Conservation (phyloP, 1,140 invertebrate genomes). For the Bombyx mori region ASM3026992v2 NC_085125.1:8992501-8993000, state of each 20-base stretch:
- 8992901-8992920: too few species aligned
- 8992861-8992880: background rate
- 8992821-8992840: slow-evolving; percentile 1
- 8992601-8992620: background rate
- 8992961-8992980: too few species aligned
- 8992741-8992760: slow-evolving; percentile 47
- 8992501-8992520: too few species aligned
- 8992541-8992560: too few species aligned
- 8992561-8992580: too few species aligned
- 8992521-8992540: too few species aligned
- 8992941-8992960: background rate
- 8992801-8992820: slow-evolving; percentile 1
- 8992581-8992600: too few species aligned
- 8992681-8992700: background rate
- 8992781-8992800: slow-evolving; percentile 19
- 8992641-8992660: slow-evolving; percentile 1
- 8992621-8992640: background rate
- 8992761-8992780: slow-evolving; percentile 34
- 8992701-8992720: slow-evolving; percentile 44
- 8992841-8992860: background rate
- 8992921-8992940: background rate
- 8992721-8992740: slow-evolving; percentile 53
- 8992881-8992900: too few species aligned
- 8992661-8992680: background rate
- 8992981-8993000: too few species aligned